phyloP scores from a whole-genome alignment of 1,140 invertebrate species.

The Pseudomyrmex cubaensis region DNA sequence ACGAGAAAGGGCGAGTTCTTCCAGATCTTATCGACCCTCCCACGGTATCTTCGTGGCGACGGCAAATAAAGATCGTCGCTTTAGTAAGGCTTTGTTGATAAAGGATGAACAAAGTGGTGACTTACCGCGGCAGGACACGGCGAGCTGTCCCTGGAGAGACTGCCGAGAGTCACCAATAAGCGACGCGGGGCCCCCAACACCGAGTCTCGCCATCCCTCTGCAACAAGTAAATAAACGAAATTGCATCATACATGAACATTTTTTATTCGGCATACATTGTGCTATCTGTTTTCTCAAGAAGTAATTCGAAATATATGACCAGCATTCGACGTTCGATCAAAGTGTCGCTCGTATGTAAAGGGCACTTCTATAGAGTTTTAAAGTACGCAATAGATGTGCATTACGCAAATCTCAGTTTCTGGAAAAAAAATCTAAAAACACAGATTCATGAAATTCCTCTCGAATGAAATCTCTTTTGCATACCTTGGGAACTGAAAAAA shows the following conservation, averaged over 20 bases:
- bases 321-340: not conserved
- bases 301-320: not conserved
- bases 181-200: constrained; percentile 84
- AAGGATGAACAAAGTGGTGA: constrained; percentile 67
- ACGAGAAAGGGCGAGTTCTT: not conserved
- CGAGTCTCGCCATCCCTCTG: constrained; percentile 85
- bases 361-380: too few species aligned
- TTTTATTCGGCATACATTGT: constrained; percentile 32
- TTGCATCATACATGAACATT: constrained; percentile 61
- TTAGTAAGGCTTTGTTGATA: constrained; percentile 30
- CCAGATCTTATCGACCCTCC: constrained; percentile 24
- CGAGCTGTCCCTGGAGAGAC: constrained; percentile 83
- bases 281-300: constrained; percentile 41
- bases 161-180: constrained; percentile 82
- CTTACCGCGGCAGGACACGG: constrained; percentile 80
- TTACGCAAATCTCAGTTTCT: too few species aligned
- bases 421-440: too few species aligned
- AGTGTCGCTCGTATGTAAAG: too few species aligned
- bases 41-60: not conserved
- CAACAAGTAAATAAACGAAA: constrained; percentile 72
- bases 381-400: too few species aligned
- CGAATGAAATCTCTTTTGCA: not conserved
- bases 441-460: too few species aligned
- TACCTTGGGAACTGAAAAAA: not conserved
- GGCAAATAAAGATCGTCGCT: constrained; percentile 29